Conservation (phyloP, 2,113 vertebrate genomes). For the Marcusenius ussheri region DNA sequence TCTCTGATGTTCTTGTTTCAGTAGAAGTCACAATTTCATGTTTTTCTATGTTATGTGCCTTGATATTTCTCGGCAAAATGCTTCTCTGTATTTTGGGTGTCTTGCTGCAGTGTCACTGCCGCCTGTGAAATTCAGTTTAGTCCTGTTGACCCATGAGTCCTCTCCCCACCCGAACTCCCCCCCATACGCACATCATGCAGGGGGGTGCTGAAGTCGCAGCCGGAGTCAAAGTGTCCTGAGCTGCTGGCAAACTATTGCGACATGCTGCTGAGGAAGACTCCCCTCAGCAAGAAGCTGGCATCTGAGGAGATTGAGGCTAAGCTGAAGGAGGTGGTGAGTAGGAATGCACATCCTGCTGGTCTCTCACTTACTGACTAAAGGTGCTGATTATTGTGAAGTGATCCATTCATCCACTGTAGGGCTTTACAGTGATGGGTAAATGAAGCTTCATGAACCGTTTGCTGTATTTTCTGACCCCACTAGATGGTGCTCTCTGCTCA, state of each 20-base stretch:
- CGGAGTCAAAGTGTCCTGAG: conserved; percentile 97
- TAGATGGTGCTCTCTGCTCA: too few species aligned
- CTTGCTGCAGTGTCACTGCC: not conserved
- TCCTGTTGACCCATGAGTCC: not conserved
- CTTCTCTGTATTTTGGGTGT: not conserved
- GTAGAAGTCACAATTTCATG: not conserved
- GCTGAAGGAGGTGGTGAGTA: conserved; percentile 92
- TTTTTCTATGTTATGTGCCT: not conserved
- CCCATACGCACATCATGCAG: conserved; percentile 46
- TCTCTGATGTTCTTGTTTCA: not conserved
- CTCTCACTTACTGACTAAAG: not conserved
- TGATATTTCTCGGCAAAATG: not conserved
- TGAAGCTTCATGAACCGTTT: too few species aligned
- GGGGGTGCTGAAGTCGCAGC: conserved; percentile 93
- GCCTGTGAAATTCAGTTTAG: not conserved
- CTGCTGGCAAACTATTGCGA: conserved; percentile 99
- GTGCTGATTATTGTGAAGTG: not conserved
- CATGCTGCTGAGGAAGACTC: conserved; percentile 97
- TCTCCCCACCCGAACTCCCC: not conserved
- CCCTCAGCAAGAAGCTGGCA: conserved; percentile 96
- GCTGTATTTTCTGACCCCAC: too few species aligned
- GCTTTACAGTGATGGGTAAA: too few species aligned
- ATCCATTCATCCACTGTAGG: not conserved
- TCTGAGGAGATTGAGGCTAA: conserved; percentile 99
- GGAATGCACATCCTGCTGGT: not conserved